Evolutionary conservation across 1,140 invertebrate species (phyloP), one percentile per base, ranked within the genome.

Genomic region (Vanessa tameamea): DNA sequence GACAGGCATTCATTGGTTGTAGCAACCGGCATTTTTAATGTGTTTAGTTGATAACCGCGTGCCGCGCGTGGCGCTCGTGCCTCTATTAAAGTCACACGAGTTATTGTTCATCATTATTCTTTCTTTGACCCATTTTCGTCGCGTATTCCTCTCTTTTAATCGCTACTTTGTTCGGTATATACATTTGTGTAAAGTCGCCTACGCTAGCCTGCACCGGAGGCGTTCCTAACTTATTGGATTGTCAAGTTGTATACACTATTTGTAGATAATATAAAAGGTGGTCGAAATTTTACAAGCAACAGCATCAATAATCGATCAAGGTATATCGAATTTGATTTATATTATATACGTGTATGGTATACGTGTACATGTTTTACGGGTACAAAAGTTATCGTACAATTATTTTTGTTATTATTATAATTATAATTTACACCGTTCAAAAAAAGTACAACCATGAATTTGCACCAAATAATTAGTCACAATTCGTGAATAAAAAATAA

Each of bases 1-100:
- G 82, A 85, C 81, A 86, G 83, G 76, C 79, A 70, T 73, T 77
- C 83, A 76, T 72, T 72, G 76, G 64, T 78, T 80, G 78, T 79
- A 84, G 72, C 64, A 84, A 82, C 82, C 86, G 80, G 82, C 81
- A 79, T 86, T 87, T 88, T 87, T 87, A 87, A 82, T 90, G 82
- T 87, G 87, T 82, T 90, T 90, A 90, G 88, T 90, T 90, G 87
- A 88, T 88, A 89, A 87, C 77, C 83, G 85, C 75, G 76, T 72
- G 78, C 78, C 83, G 87, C 75, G 83, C 84, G 84, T 78, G 78
- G 64, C 83, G 81, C 87, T 77, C 81, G 88, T 87, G 82, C 80
- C 65, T 47, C 47, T 11, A 64, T 64, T 59, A 47, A 16, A 66
- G 64, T 64, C 48, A 77, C 79, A 78, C 73, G 72, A 73, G 23